Evolutionary conservation across 2,888 invertebrate genomes (phyloP), one percentile per base, ranked within the genome.

Genomic region (Pogonocherus hispidulus): DNA sequence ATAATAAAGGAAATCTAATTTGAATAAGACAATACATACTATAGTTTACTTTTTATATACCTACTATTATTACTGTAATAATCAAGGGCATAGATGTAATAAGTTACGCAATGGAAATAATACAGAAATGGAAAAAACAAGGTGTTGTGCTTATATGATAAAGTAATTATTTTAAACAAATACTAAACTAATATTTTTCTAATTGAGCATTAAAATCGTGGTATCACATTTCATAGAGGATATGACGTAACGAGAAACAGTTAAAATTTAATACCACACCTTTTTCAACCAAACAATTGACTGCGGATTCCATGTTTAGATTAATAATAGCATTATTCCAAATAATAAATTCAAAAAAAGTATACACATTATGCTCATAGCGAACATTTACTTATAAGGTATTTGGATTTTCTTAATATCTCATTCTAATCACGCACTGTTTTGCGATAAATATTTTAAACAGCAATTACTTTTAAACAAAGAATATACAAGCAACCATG

Each of bases 211-310:
- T 59, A 62, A 20, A 35, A 51, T 19, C 37, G 46, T 51, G 51
- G 51, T 51, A 27, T 32, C 60, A 20, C 37, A 62, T 62, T 62
- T 59, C 35, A 16, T 63, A 70, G 68, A 74, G 78, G 78, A 78
- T 72, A 67, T 78, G 78, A 78, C 75, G 78, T 73, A 72, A 78
- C 63, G 62, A 55, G 46, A 70, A 74, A 78, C 78, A 74, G 78
- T 78, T 76, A 74, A 72, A 78, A 67, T 67, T 72, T 71, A 76
- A 78, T 75, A 76, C 78, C 77, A 74, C 78, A 76, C 77, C 78
- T 78, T 77, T 78, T 76, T 72, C 70, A 76, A 77, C 76, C 77
- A 77, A 76, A 78, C 78, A 78, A 78, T 78, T 70, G 76, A 69
- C 63, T 68, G 73, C 63, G 75, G 76, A 73, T 75, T 73, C 78